Base-by-base conservation (phyloP, 2,113 vertebrate species). In the Crotophaga sulcirostris region DNA sequence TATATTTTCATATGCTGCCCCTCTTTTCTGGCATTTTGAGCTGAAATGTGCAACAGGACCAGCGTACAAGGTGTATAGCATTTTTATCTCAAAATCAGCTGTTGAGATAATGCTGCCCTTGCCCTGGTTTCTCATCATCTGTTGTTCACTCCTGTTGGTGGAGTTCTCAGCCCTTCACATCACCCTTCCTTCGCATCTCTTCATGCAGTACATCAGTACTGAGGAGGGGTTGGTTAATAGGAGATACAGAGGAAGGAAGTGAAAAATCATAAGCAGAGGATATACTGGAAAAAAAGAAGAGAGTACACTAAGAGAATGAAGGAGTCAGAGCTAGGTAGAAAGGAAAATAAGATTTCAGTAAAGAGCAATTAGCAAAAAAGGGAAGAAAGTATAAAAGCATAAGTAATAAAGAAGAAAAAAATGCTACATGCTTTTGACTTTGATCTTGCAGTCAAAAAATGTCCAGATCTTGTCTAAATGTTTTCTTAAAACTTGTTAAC, bases 11-110 rank as follows among this genome's bases (percentile, higher is more conserved):
- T 31, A 23, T 21, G 7, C 25, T 49, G 20, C 5, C 36, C 66
- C 12, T 9, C 26, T 4, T 54, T 75, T 75, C 33, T 47, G 31
- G 26, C 14, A 38, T 84, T 87, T 59, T 70, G 36, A 78, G 38
- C 47, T 59, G 42, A 87, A 75, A 31, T 5, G 17, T 19, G 24
- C 23, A 63, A 29, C 23, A 45, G 31, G 25, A 10, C 11, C 44
- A 45, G 34, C 2, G 1, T 42, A 16, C 11, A 63, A 78, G 45
- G 14, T 62, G 16, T 56, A 24, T 60, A 4, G 0, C 6, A 1
- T 60, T 24, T 75, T 89, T n/a, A 28, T 66, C 42, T 80, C 33
- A 33, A 47, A 80, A 62, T 77, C n/a, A 73, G 15, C 51, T 74
- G 20, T 62, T 90, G 59, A 74, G 34, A 15, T 66, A 55, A 55